Evolutionary conservation across 2,113 vertebrate species (phyloP), one percentile per base, ranked within the genome.

Genomic region (Cryptotis parvus): DNA sequence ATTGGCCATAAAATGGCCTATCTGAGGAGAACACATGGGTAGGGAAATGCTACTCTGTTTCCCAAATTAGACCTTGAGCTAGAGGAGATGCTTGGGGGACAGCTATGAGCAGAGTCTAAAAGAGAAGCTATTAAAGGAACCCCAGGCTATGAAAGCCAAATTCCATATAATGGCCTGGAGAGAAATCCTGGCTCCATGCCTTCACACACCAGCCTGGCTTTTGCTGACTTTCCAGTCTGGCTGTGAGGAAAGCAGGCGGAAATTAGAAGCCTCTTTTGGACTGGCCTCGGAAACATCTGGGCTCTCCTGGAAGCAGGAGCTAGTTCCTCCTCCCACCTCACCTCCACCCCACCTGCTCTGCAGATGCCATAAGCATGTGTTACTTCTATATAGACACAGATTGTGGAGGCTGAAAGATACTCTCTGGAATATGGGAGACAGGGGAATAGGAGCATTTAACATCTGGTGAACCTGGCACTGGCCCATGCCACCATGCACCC

Each of bases 61-160:
- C 79, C 66, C 39, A 86, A 76, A 78, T 86, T 72, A 29, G 39
- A 45, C 49, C 26, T 29, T 74, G 85, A 83, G 61, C 68, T 72
- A 15, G 29, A 65, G 69, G 11, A 41, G 15, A 58, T 70, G 2
- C 91, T 80, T 79, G 33, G 66, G 68, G 79, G 90, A 63, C 15
- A 77, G 70, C 68, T 76, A 6, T 63, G 43, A 74, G 45, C 43
- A 43, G 24, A 0, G 45, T 66, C 65, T 49, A 58, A 65, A 87
- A 74, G 75, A 90, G 78, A 85, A 70, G 37, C 75, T 82, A 55
- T 26, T 74, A 41, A n/a, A 66, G 82, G 49, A 87, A 58, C 55
- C 61, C 58, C 70, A 37, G 31, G 39, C n/a, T 65, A 55, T 16
- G 9, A 81, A 49, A 89, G n/a, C 31, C 85, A 68, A 37, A 7